Conservation (phyloP, 2,888 invertebrate species). For the Lacanobia wlatinum region DNA sequence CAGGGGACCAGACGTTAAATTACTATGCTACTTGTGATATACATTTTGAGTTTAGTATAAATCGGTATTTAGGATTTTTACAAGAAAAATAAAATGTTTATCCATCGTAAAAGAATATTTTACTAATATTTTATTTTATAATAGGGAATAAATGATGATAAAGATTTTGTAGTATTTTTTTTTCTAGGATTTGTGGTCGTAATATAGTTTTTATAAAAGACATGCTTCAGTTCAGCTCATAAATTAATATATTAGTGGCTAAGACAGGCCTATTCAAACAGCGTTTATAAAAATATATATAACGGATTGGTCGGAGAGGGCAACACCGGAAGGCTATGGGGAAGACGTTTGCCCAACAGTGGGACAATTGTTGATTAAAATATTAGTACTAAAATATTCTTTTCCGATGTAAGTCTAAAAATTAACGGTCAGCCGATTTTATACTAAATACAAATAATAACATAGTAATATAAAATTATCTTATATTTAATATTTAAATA, state of each 20-base stretch:
- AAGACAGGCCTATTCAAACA: conserved; percentile 7
- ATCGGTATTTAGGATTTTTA: not conserved
- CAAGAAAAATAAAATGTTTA: no score
- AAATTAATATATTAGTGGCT: not conserved
- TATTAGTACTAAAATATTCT: not conserved
- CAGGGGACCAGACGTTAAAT: conserved; percentile 54
- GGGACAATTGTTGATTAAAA: no score
- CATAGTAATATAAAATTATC: conserved; percentile 12
- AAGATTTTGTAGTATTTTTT: not conserved
- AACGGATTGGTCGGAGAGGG: no score
- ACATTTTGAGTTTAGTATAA: conserved; percentile 52
- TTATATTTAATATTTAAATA: conserved; percentile 13
- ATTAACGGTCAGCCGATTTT: not conserved
- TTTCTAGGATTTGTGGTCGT: not conserved
- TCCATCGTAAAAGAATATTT: not conserved
- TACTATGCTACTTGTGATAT: conserved; percentile 68
- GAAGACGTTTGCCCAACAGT: no score
- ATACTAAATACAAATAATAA: conserved; percentile 4
- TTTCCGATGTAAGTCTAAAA: not conserved
- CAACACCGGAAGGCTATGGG: no score
- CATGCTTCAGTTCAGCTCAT: no score
- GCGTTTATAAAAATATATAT: not conserved
- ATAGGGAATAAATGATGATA: not conserved
- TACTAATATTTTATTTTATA: not conserved
- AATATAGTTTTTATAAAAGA: not conserved